Percentiles rank a stretch among this genome's conserved stretches.
Conservation (phyloP, 2,888 invertebrate genomes). For the Luperina nickerlii region DNA sequence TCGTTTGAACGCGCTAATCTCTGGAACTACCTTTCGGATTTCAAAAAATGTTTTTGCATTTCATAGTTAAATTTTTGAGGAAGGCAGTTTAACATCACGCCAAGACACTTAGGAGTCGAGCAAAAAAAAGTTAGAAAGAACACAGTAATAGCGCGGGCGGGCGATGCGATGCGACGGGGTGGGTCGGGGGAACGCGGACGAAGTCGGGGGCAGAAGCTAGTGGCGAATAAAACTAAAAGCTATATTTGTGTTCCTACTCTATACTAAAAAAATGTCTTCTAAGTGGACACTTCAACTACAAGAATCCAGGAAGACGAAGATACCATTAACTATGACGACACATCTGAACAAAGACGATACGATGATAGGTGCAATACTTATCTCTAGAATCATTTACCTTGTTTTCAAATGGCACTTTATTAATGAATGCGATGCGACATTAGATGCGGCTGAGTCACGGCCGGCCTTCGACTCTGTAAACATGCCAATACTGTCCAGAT, state of each 20-base stretch:
- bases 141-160: no score
- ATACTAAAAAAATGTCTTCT: not conserved
- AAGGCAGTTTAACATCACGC: no score
- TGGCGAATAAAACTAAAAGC: not conserved
- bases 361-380: conserved; percentile 41
- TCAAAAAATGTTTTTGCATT: no score
- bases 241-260: not conserved
- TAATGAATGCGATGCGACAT: conserved; percentile 44
- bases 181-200: no score
- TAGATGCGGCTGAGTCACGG: conserved; percentile 42
- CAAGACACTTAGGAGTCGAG: no score
- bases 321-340: conserved; percentile 25
- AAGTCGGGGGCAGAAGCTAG: no score
- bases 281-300: conserved; percentile 14
- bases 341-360: conserved; percentile 32
- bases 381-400: conserved; percentile 32
- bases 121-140: no score
- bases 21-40: no score
- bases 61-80: no score
- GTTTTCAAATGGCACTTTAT: conserved; percentile 42
- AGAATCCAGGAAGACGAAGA: conserved; percentile 47
- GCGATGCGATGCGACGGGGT: no score
- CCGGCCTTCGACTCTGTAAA: conserved; percentile 44
- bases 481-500: conserved; percentile 56
- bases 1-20: no score